A percentile compares a stretch with the other conserved stretches of the same genome.
phyloP scores from a whole-genome alignment of 2,113 vertebrate species.

The Melanerpes aurifrons region DNA sequence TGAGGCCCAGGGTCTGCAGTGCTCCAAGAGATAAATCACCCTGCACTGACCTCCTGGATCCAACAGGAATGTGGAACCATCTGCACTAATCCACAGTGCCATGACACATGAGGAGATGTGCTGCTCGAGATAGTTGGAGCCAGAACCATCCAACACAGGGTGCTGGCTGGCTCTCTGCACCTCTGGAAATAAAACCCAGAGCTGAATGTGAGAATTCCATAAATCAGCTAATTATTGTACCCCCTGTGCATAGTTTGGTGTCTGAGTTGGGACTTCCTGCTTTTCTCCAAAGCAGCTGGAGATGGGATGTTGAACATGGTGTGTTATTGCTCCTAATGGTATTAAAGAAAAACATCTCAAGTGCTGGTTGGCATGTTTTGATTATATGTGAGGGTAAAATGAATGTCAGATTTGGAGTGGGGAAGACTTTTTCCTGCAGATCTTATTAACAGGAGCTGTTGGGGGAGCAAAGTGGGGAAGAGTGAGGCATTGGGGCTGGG shows the following conservation, averaged over 20 bases:
- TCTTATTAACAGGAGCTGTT: constrained; percentile 17
- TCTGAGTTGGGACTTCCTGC: constrained; percentile 30
- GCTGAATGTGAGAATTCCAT: not conserved
- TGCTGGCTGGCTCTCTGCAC: not conserved
- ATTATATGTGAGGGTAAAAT: constrained; percentile 45
- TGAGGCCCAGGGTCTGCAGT: not conserved
- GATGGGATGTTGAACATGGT: constrained; percentile 58
- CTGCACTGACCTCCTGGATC: not conserved
- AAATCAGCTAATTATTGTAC: constrained; percentile 11
- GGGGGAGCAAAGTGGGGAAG: not conserved
- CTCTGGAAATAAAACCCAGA: not conserved
- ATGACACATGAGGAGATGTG: not conserved
- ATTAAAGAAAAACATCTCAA: constrained; percentile 63
- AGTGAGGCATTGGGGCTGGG: accelerated
- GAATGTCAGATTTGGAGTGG: constrained; percentile 43
- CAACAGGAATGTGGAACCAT: not conserved
- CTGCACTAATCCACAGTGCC: not conserved
- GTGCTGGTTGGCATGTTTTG: constrained; percentile 51
- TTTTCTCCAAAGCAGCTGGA: constrained; percentile 67
- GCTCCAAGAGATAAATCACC: not conserved
- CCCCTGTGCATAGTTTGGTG: not conserved
- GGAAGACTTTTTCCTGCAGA: constrained; percentile 8
- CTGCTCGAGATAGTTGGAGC: not conserved
- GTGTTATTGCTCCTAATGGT: constrained; percentile 64
- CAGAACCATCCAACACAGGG: not conserved